phyloP scores from a whole-genome alignment of 2,113 vertebrate species.

The Lepus timidus region DNA sequence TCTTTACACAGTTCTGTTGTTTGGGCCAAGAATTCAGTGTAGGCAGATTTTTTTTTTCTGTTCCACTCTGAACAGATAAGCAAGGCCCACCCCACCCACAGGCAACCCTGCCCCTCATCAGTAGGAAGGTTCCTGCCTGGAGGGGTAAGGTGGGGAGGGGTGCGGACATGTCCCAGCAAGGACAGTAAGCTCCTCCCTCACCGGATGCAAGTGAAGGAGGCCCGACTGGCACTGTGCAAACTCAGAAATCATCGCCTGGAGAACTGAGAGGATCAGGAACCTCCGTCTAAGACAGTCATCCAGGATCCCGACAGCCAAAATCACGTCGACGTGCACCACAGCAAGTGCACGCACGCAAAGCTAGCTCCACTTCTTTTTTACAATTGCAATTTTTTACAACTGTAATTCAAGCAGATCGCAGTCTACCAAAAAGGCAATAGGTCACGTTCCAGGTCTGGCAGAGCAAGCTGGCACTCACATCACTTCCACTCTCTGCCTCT shows the following conservation, averaged over 20 bases:
- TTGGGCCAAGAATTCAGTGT: neutral
- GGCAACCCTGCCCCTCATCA: neutral
- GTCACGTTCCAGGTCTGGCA: neutral
- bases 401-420: neutral
- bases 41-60: slow-evolving; percentile 8
- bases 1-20: neutral
- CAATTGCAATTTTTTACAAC: neutral
- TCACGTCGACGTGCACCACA: neutral
- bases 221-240: neutral
- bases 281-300: neutral
- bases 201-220: neutral
- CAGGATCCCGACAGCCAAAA: neutral
- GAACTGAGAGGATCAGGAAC: neutral
- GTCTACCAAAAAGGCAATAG: neutral
- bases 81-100: neutral
- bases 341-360: neutral
- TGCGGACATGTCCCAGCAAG: slow-evolving; percentile 11
- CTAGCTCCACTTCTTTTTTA: neutral
- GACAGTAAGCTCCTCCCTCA: neutral
- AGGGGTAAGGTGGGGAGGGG: neutral
- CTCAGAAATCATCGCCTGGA: neutral
- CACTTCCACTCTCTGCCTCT: neutral
- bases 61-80: neutral
- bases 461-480: neutral
- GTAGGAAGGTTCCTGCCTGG: neutral